Conservation (phyloP, 2,888 invertebrate genomes). For the Dione vanillae region DNA sequence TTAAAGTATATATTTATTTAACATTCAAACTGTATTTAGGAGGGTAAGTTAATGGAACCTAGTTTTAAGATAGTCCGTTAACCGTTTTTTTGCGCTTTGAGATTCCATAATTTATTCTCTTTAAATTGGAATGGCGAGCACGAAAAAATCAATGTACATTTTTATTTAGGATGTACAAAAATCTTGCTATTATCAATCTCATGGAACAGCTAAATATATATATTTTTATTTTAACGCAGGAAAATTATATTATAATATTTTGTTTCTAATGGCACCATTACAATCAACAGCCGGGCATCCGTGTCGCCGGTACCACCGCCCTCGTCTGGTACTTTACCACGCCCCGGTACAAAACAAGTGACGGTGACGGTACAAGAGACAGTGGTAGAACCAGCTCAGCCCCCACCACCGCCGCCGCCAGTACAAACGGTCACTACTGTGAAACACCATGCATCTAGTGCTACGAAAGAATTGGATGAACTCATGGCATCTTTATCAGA, state of each 20-base stretch:
- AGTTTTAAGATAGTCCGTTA: too few species aligned
- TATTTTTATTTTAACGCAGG: too few species aligned
- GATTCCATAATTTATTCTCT: too few species aligned
- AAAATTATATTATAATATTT: neutral
- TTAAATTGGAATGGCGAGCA: too few species aligned
- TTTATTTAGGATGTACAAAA: too few species aligned
- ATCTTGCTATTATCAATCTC: too few species aligned
- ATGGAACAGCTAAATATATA: too few species aligned
- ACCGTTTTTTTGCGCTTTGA: too few species aligned
- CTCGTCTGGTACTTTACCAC: slow-evolving; percentile 70
- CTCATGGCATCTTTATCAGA: slow-evolving; percentile 98
- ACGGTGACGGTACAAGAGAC: slow-evolving; percentile 83
- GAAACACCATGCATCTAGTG: slow-evolving; percentile 89
- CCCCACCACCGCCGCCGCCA: slow-evolving; percentile 64
- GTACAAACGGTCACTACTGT: slow-evolving; percentile 51
- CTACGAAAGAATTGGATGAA: slow-evolving; percentile 97
- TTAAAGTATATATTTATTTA: too few species aligned
- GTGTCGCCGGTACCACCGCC: slow-evolving; percentile 62
- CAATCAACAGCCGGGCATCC: slow-evolving; percentile 62
- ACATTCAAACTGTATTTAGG: too few species aligned
- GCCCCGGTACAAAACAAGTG: slow-evolving; percentile 83
- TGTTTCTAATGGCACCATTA: neutral
- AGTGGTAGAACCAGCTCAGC: slow-evolving; percentile 78
- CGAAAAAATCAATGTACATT: too few species aligned
- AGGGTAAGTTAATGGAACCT: too few species aligned